Evolutionary conservation across 2,113 vertebrate species (phyloP), one percentile per base, ranked within the genome.

Genomic region (Pagrus major): DNA sequence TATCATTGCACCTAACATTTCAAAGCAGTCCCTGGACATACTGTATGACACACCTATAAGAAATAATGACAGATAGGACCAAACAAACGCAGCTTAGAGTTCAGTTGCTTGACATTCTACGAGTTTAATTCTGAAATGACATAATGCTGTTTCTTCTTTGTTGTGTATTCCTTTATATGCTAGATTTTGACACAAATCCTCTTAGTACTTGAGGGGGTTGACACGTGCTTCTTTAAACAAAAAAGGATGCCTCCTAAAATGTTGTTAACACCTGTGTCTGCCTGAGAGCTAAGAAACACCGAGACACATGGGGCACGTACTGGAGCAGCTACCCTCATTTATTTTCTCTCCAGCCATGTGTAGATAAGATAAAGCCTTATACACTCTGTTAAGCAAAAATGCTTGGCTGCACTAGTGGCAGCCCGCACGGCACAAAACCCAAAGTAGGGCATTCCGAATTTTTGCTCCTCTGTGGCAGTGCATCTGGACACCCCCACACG

Each of bases 381-480:
- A 46, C 71, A 73, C 83, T 81, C 56, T 73, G 86, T 76, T 70
- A 86, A 82, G 76, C 80, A 85, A 85, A 87, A 80, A 67, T 5
- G 58, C 76, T 83, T 58, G 67, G 68, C 54, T 87, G 81, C 78
- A 68, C 65, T 56, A 35, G 71, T 70, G 79, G 76, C 83, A 81
- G 78, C 23, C 51, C 16, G 46, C 39, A 44, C 21, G 31, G 33
- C 47, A 71, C 56, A 44, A 73, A 82, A 70, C 9, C 27, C 39
- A 87, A 91, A 88, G 73, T 90, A 93, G 90, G 88, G 39, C 91
- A 88, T 85, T 86, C 49, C 10, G 27, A 76, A 37, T 91, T 46
- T 69, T 39, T 46, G 56, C 35, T 81, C 58, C 76, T 88, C 81
- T 86, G 87, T 81, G 80, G 71, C 84, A 82, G 52, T 79, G 63